Evolutionary conservation across 2,797 vertebrate species (phyloP), one percentile per base, ranked within the genome.

Genomic region (Parauchenoglanis punctatus): DNA sequence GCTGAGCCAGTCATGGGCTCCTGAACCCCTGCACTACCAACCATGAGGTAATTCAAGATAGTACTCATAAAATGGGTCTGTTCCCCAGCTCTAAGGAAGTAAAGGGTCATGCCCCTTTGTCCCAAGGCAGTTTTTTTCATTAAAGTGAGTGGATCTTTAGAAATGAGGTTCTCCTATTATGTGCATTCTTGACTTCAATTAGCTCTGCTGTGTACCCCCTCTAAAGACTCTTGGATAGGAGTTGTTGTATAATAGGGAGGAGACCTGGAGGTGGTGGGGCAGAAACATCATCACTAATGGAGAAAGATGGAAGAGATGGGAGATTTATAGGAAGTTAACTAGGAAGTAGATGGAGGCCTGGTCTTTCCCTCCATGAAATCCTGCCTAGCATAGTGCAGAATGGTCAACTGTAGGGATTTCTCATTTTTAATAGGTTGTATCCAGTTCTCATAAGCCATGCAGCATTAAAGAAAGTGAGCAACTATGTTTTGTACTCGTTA

Each of bases 1-100:
- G 82, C 89, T 93, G 93, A 93, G 90, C 89, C 81, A 88, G 63
- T 90, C 76, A 63, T 85, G 89, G 25, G 92, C 93, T 94, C 94
- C 84, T 7, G 8, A 54, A 77, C 68, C 20, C 35, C 73, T 81
- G 89, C 87, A 12, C 77, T 86, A 85, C 23, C n/a, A 54, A 54
- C 15, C 46, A 80, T 40, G 77, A 23, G 35, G 31, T 80, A 58
- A 23, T 80, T 80, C 56, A 84, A 56, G 80, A 78, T 84, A 28
- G 83, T 25, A 28, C 35, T 63, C 28, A 63, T 88, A 83, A 76
- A 86, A 86, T 68, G 28, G 65, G 18, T 40, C 17, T 58, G 28
- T 23, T 80, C 28, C 54, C 10, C 54, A 11, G 52, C 52, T 35
- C 7, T 35, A 20, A 81, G 58, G n/a, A 63, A 81, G 58, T 63